A percentile compares a stretch with the other conserved stretches of the same genome.
Conservation (phyloP, 1,140 invertebrate genomes). For the Agrilus planipennis region DNA sequence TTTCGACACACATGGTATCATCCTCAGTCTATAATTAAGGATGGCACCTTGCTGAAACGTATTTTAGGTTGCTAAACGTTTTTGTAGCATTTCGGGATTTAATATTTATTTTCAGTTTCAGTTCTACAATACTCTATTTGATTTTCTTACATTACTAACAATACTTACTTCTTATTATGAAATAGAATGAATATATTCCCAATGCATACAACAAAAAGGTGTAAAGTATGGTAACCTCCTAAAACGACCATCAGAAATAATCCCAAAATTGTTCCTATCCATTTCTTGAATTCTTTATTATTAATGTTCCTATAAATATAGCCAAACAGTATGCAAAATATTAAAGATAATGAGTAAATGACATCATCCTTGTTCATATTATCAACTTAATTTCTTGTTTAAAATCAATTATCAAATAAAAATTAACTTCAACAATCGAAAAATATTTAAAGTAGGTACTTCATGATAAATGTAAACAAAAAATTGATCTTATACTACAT, state of each 20-base stretch:
- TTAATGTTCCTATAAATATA: constrained; percentile 44
- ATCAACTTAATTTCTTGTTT: too few relatives aligned
- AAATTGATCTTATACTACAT: too few relatives aligned
- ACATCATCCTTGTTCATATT: constrained; percentile 55
- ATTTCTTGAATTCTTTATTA: constrained; percentile 39
- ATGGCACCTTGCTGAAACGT: too few relatives aligned
- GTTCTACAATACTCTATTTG: background rate
- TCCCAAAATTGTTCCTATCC: constrained; percentile 47
- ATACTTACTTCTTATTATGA: constrained; percentile 2
- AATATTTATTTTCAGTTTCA: background rate
- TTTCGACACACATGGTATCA: too few relatives aligned
- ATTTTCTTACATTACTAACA: too few relatives aligned
- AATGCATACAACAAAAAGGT: constrained; percentile 43
- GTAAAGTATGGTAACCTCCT: constrained; percentile 51
- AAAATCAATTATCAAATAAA: too few relatives aligned
- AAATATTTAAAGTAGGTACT: too few relatives aligned
- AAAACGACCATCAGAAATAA: constrained; percentile 47
- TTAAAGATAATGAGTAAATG: constrained; percentile 50
- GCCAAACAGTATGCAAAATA: constrained; percentile 52
- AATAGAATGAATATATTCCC: constrained; percentile 5
- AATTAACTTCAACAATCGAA: too few relatives aligned
- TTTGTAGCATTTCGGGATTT: too few relatives aligned
- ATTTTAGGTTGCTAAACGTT: too few relatives aligned
- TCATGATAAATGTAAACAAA: too few relatives aligned
- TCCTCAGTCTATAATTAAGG: too few relatives aligned